A percentile compares a stretch with the other conserved stretches of the same genome.
Evolutionary conservation across 2,797 vertebrate genomes (phyloP).

Genomic region (Crenichthys baileyi): DNA sequence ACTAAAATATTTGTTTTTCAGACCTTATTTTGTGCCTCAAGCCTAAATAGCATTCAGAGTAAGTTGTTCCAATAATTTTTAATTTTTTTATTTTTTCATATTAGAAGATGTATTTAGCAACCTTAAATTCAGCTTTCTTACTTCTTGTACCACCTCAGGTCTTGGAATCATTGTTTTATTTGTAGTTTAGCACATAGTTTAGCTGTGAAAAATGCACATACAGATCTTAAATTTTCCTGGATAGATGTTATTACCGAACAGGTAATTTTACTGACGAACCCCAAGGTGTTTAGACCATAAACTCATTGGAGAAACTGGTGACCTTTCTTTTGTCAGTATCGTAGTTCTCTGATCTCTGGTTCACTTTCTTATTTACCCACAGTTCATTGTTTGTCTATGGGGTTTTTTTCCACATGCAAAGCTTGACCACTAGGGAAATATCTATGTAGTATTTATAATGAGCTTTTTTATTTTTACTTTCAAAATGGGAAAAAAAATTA

Average conservation of each 20-base stretch:
- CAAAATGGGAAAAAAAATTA: not conserved
- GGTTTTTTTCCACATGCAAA: not conserved
- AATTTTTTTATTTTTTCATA: not conserved
- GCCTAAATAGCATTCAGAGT: not conserved
- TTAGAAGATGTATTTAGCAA: not conserved
- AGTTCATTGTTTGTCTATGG: no score
- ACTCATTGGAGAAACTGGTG: not conserved
- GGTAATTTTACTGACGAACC: no score
- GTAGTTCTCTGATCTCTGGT: not conserved
- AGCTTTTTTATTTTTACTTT: not conserved
- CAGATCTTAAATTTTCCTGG: no score
- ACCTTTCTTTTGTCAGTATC: not conserved
- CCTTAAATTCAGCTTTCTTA: not conserved
- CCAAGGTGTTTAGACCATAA: not conserved
- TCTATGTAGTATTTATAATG: not conserved
- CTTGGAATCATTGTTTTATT: not conserved
- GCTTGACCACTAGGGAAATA: not conserved
- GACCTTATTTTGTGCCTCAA: no score
- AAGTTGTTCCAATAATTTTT: not conserved
- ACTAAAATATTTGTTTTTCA: no score
- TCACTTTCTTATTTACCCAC: no score
- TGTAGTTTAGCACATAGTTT: no score
- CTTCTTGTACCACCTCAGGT: not conserved
- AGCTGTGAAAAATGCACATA: no score
- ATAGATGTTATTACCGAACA: no score